These are phyloP conservation scores for Nibea coibor DNA, from an alignment of 2,113 vertebrate genomes.

Conservation along the genomic window DNA sequence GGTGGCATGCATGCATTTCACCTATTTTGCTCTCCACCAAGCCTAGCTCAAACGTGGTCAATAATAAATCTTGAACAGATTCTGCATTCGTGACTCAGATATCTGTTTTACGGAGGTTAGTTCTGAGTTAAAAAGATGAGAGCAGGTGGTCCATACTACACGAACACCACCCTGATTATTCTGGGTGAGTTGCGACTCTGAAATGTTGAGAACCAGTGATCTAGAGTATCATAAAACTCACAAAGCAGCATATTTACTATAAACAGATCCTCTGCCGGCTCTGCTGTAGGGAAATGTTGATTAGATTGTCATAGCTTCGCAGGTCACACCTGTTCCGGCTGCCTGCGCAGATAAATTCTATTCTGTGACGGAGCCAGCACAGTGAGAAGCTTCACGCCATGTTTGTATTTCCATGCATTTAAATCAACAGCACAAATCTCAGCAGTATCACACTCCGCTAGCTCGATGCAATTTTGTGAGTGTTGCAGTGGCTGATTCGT, in stretches of 20 bases:
- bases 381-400: background rate
- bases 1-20: no score
- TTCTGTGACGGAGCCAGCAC: background rate
- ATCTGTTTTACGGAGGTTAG: no score
- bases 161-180: no score
- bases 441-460: background rate
- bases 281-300: background rate
- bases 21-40: no score
- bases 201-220: no score
- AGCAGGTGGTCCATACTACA: background rate
- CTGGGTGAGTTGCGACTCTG: no score
- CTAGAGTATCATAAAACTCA: background rate
- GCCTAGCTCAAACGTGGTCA: no score
- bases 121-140: no score
- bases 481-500: conserved; percentile 12
- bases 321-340: background rate
- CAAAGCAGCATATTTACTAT: background rate
- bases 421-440: background rate
- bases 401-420: conserved; percentile 11
- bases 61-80: no score
- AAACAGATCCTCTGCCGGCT: background rate
- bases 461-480: background rate
- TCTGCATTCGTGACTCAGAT: no score
- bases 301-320: background rate
- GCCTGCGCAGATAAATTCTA: background rate